A percentile compares a stretch with the other conserved stretches of the same genome.
Conservation (phyloP, 2,888 invertebrate genomes). For the Cheilosia scutellata region DNA sequence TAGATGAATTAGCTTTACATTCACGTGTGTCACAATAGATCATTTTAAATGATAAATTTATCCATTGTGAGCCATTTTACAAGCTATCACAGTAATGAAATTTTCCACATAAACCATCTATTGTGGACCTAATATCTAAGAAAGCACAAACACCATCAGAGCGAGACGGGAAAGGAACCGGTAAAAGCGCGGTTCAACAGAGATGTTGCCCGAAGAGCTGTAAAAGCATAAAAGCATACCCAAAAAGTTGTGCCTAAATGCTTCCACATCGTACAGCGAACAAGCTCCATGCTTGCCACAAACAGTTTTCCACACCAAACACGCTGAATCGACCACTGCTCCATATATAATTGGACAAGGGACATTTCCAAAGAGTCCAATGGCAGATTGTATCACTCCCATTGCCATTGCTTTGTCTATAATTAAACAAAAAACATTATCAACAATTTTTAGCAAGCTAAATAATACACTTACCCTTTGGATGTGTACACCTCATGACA, state of each 20-base stretch:
- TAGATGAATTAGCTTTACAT: too few relatives aligned
- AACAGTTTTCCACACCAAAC: constrained; percentile 93
- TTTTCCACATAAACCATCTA: too few relatives aligned
- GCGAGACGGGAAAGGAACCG: too few relatives aligned
- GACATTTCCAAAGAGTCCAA: constrained; percentile 96
- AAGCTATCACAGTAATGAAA: too few relatives aligned
- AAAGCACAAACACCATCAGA: too few relatives aligned
- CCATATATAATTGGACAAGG: constrained; percentile 98
- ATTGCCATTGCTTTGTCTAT: constrained; percentile 96
- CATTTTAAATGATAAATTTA: too few relatives aligned
- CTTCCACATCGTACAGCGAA: constrained; percentile 93
- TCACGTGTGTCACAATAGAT: too few relatives aligned
- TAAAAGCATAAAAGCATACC: constrained; percentile 85
- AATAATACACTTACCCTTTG: constrained; percentile 85
- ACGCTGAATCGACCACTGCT: constrained; percentile 95
- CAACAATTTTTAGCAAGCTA: background rate
- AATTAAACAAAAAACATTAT: constrained; percentile 40
- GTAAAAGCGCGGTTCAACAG: too few relatives aligned
- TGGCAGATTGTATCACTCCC: constrained; percentile 96
- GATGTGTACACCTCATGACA: constrained; percentile 95
- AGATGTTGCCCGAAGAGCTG: too few relatives aligned
- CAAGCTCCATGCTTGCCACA: constrained; percentile 94
- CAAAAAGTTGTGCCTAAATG: constrained; percentile 93
- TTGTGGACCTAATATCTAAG: too few relatives aligned
- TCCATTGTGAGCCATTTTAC: too few relatives aligned